Conservation (phyloP, 2,888 invertebrate genomes). For the Lepeophtheirus nordmannii region DNA sequence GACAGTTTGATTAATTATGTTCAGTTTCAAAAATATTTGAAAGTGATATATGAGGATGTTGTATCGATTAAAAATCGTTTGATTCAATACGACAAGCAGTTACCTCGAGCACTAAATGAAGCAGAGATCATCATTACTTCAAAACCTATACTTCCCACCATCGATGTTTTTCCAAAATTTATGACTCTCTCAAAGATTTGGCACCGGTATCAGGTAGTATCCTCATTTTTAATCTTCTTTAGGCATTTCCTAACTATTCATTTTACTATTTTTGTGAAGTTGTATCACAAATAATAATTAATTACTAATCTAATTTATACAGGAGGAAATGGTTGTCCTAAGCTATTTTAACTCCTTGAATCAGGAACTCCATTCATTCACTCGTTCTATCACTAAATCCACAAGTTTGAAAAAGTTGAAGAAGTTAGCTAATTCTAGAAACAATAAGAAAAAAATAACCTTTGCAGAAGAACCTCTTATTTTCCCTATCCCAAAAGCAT, state of each 20-base stretch:
- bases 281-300: too few species aligned
- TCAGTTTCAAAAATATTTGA: not conserved
- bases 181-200: not conserved
- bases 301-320: too few species aligned
- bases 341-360: not conserved
- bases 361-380: not conserved
- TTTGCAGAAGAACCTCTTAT: constrained; percentile 1
- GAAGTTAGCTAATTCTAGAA: not conserved
- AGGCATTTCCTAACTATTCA: too few species aligned
- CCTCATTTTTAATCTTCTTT: too few species aligned
- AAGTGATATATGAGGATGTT: not conserved
- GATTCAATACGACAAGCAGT: not conserved
- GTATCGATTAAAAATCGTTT: not conserved
- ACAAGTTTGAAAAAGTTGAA: not conserved
- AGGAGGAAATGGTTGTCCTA: not conserved
- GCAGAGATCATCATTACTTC: not conserved
- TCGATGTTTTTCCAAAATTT: not conserved
- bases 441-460: not conserved
- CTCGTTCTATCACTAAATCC: not conserved
- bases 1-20: constrained; percentile 1
- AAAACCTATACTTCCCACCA: not conserved
- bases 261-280: too few species aligned
- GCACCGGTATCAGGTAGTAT: not conserved
- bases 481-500: not conserved
- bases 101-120: not conserved